Percentiles rank a stretch among this genome's conserved stretches.
Conservation (phyloP, 2,797 vertebrate species). For the Hydrolagus colliei region DNA sequence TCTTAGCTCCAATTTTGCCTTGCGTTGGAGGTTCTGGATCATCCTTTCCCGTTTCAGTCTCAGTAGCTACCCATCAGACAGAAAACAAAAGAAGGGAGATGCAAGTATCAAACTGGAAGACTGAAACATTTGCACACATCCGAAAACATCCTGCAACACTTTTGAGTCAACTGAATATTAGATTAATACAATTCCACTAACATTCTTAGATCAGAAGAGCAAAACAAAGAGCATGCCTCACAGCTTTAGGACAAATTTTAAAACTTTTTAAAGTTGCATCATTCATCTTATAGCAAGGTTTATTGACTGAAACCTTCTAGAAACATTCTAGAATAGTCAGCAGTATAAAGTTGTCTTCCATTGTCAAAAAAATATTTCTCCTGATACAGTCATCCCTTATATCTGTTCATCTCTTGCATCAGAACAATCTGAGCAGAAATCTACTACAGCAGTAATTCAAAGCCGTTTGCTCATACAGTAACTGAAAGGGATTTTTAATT, state of each 20-base stretch:
- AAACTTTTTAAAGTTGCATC: not conserved
- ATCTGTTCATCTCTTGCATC: not conserved
- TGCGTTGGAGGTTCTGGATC: slow-evolving; percentile 55
- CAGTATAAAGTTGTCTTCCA: not conserved
- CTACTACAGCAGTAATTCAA: not conserved
- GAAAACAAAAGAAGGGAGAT: not conserved
- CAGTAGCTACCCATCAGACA: slow-evolving; percentile 40
- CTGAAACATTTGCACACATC: not conserved
- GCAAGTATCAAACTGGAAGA: not conserved
- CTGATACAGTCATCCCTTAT: not conserved
- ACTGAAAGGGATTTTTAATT: slow-evolving; percentile 7
- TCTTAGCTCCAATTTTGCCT: slow-evolving; percentile 85
- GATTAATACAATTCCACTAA: not conserved
- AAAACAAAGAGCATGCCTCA: not conserved
- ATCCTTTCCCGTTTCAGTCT: slow-evolving; percentile 57
- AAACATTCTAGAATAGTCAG: not conserved
- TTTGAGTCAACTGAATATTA: not conserved
- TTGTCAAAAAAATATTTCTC: too few species aligned
- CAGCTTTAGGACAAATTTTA: not conserved
- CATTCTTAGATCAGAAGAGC: not conserved
- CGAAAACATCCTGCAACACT: not conserved
- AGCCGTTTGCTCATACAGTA: not conserved
- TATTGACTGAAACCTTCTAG: not conserved
- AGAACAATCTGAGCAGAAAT: not conserved
- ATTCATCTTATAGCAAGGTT: not conserved